Evolutionary conservation across 2,113 vertebrate genomes (phyloP).

Genomic region (Menura novaehollandiae): DNA sequence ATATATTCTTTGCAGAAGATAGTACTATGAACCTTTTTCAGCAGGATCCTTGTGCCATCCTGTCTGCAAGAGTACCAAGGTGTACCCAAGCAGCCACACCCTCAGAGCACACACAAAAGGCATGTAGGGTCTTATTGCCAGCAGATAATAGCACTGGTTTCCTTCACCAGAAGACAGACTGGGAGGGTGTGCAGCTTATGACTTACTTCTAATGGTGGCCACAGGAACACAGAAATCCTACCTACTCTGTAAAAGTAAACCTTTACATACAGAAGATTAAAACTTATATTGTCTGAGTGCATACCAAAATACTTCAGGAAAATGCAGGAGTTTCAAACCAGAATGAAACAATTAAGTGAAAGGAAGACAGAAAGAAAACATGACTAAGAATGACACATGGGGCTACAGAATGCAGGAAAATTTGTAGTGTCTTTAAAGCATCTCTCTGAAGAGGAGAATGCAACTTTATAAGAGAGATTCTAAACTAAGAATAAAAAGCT

Average conservation of each 20-base stretch:
- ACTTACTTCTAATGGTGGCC: background rate
- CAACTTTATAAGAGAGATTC: background rate
- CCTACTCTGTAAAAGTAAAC: background rate
- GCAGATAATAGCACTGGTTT: background rate
- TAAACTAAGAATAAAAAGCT: background rate
- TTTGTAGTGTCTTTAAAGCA: background rate
- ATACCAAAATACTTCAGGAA: background rate
- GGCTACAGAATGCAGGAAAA: background rate
- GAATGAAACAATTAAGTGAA: background rate
- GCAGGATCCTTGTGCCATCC: background rate
- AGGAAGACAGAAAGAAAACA: background rate
- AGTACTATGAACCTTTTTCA: background rate
- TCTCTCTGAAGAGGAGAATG: background rate
- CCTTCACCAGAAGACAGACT: background rate
- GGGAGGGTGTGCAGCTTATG: background rate
- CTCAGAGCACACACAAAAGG: background rate
- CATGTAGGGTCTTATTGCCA: rapidly evolving
- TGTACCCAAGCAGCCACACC: background rate
- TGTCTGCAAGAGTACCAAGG: background rate
- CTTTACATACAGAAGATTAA: background rate
- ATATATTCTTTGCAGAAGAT: background rate
- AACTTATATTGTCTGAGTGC: background rate
- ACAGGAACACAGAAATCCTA: background rate
- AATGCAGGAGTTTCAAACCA: background rate
- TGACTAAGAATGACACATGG: background rate